A percentile compares a stretch with the other conserved stretches of the same genome.
phyloP scores from a whole-genome alignment of 2,888 invertebrate genomes.

The Andrena bicolor region DNA sequence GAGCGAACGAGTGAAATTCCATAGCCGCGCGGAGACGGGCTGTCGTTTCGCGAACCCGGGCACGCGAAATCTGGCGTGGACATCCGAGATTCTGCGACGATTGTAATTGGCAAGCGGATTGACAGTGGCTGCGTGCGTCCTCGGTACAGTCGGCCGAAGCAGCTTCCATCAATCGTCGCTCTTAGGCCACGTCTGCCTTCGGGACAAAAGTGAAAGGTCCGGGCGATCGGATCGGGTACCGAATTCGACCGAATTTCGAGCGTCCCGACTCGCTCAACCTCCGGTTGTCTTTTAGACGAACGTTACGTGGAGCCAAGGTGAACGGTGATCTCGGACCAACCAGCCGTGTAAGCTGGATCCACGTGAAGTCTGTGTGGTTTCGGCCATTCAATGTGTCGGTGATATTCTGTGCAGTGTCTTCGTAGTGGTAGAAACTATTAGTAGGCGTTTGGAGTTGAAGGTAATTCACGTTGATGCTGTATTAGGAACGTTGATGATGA shows the following conservation, averaged over 20 bases:
- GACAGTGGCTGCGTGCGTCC: constrained; percentile 34
- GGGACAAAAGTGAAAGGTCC: constrained; percentile 46
- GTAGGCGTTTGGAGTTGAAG: no score
- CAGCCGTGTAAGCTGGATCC: no score
- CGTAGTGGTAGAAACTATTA: no score
- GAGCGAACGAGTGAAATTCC: constrained; percentile 39
- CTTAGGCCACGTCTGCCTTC: constrained; percentile 26
- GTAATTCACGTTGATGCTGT: no score
- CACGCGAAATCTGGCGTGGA: not conserved
- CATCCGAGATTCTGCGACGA: constrained; percentile 16
- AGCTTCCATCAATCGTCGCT: constrained; percentile 29
- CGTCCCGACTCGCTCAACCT: not conserved
- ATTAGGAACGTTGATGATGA: no score
- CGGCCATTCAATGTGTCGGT: no score
- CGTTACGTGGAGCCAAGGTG: not conserved
- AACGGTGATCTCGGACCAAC: not conserved
- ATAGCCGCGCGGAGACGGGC: not conserved
- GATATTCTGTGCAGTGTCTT: no score
- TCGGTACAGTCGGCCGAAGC: constrained; percentile 6
- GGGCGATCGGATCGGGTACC: constrained; percentile 20
- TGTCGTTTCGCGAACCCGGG: not conserved
- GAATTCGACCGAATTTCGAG: constrained; percentile 7
- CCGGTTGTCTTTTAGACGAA: not conserved
- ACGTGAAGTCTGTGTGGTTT: no score
- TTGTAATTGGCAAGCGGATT: constrained; percentile 56